phyloP scores from a whole-genome alignment of 2,113 vertebrate species.

The Anthoscopus minutus region DNA sequence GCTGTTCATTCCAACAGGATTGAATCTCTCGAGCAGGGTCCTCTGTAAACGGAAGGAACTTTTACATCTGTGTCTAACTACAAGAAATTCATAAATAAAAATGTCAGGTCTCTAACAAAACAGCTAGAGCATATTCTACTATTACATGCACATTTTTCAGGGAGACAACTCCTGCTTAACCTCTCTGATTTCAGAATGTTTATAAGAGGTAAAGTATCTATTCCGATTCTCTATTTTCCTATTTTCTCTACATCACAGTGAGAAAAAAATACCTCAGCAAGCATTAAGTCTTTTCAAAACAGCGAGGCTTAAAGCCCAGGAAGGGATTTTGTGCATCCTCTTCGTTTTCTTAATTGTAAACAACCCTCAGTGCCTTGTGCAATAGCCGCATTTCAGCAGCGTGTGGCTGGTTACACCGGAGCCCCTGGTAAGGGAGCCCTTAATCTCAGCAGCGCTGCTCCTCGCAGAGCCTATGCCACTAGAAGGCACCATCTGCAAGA shows the following conservation, averaged over 20 bases:
- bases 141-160: not conserved
- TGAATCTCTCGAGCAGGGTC: not conserved
- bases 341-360: not conserved
- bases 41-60: not conserved
- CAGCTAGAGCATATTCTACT: not conserved
- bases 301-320: not conserved
- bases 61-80: not conserved
- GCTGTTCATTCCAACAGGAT: not conserved
- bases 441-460: not conserved
- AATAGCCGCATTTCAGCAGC: not conserved
- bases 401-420: not conserved
- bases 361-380: not conserved
- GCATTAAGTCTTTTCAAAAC: not conserved
- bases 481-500: slow-evolving; percentile 49
- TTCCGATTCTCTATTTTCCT: not conserved
- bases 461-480: not conserved
- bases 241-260: not conserved
- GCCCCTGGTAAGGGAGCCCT: too few species aligned
- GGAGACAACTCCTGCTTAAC: not conserved
- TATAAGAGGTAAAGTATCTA: not conserved
- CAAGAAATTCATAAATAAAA: not conserved
- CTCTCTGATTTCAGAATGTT: not conserved
- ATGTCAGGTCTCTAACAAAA: not conserved
- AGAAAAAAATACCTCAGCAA: not conserved
- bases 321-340: not conserved